These are phyloP conservation scores for Oxygymnocypris stewartii DNA, from an alignment of 2,113 vertebrate genomes.

Conservation along the genomic window DNA sequence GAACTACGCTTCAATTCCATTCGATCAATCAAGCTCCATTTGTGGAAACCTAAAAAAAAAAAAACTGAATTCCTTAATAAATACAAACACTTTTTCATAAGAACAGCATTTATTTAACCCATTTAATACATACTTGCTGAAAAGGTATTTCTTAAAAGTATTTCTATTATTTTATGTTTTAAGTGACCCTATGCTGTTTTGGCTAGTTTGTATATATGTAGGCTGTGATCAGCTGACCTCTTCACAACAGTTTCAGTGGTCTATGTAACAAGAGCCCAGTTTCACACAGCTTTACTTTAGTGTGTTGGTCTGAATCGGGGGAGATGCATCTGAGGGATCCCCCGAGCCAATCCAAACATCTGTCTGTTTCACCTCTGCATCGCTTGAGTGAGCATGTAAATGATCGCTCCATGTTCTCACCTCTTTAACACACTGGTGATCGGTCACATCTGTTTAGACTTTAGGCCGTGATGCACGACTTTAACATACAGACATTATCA, in stretches of 20 bases:
- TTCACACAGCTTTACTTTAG: neutral
- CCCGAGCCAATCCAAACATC: neutral
- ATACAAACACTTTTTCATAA: too few species aligned
- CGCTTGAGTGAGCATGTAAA: neutral
- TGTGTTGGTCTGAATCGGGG: neutral
- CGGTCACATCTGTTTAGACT: slow-evolving; percentile 27
- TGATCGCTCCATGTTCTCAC: neutral
- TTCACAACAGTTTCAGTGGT: neutral
- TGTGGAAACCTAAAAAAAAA: too few species aligned
- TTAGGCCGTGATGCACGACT: neutral
- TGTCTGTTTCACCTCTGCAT: neutral
- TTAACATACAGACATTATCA: slow-evolving; percentile 10
- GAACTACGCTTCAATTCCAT: too few species aligned
- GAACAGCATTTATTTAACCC: too few species aligned
- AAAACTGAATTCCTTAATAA: too few species aligned
- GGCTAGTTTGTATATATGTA: neutral
- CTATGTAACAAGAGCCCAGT: neutral
- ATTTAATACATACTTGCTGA: too few species aligned
- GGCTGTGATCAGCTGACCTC: neutral
- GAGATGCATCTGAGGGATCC: neutral
- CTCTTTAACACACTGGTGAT: neutral
- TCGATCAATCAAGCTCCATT: too few species aligned
- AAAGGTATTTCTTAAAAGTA: too few species aligned
- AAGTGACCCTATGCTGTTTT: neutral
- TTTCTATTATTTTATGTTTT: neutral